These are phyloP conservation scores for Aphrophora alni DNA, from an alignment of 2,888 invertebrate genomes.

Conservation along the genomic window DNA sequence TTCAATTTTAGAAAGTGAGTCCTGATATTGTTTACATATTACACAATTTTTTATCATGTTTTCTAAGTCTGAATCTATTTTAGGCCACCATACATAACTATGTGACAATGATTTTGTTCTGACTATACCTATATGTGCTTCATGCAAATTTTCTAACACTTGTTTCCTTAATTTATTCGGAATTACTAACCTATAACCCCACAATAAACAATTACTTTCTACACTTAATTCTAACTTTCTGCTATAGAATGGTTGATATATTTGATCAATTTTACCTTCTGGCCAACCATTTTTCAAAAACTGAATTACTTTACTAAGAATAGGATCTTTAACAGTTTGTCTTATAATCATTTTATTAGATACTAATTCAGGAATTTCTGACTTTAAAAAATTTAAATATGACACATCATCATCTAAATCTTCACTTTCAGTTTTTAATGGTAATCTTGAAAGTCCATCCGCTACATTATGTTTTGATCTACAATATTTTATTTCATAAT, in stretches of 20 bases:
- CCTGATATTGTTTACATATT: constrained; percentile 43
- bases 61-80: constrained; percentile 19
- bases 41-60: constrained; percentile 32
- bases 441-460: constrained; percentile 30
- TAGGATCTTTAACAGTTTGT: constrained; percentile 19
- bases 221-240: constrained; percentile 11
- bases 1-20: constrained; percentile 36
- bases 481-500: too few species aligned
- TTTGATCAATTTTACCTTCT: neutral
- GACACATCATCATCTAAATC: constrained; percentile 14
- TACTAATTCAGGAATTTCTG: constrained; percentile 14
- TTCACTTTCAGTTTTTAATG: constrained; percentile 15
- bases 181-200: constrained; percentile 21
- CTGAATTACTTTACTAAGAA: constrained; percentile 10
- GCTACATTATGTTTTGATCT: neutral
- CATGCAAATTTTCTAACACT: constrained; percentile 8
- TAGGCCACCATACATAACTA: constrained; percentile 32
- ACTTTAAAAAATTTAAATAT: neutral
- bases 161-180: constrained; percentile 9
- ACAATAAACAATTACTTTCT: constrained; percentile 14
- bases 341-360: constrained; percentile 13
- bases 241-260: constrained; percentile 15
- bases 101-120: constrained; percentile 15
- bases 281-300: constrained; percentile 27
- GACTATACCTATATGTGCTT: neutral